Base-by-base conservation (phyloP, 2,888 invertebrate species). In the Serripes groenlandicus region DNA sequence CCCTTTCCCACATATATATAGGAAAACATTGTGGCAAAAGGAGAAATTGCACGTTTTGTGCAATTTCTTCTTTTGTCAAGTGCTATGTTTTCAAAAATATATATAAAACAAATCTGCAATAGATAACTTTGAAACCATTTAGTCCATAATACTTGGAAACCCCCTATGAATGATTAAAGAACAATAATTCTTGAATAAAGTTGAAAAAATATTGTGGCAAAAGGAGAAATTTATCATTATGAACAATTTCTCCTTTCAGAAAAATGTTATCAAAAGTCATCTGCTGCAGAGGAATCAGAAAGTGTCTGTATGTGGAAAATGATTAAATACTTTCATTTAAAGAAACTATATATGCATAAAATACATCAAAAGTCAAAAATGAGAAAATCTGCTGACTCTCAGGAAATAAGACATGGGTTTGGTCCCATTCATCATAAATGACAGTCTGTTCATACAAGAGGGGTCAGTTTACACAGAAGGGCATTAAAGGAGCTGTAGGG, bases 401-500 rank as follows among this genome's bases (percentile, higher is more conserved):
- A 34, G 21, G 7, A 37, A 28, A 15, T 32, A n/a, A n/a, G n/a
- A n/a, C n/a, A n/a, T n/a, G n/a, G n/a, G n/a, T n/a, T n/a, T n/a
- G n/a, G n/a, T n/a, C n/a, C n/a, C 66, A 66, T 42, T 42, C 66
- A 66, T 66, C 66, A 42, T 7, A 23, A 0, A 21, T 42, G 42
- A 37, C 42, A 66, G 66, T 42, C 66, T 11, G 37, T n/a, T 35
- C 66, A 42, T 15, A 11, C 4, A 18, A 26, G 26, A 66, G n/a
- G 66, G 42, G 66, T 66, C 5, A 28, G 42, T 42, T 66, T 42
- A 66, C 66, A 66, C 42, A 3, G 2, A 26, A 42, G 56, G 28
- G 42, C 26, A 66, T 42, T 18, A 66, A 66, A 66, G 26, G 66
- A 66, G 66, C 66, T 23, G 28, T 42, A 26, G 66, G 66, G 66